A percentile compares a stretch with the other conserved stretches of the same genome.
Evolutionary conservation across 2,888 invertebrate genomes (phyloP).

Genomic region (Morinoia aosen): DNA sequence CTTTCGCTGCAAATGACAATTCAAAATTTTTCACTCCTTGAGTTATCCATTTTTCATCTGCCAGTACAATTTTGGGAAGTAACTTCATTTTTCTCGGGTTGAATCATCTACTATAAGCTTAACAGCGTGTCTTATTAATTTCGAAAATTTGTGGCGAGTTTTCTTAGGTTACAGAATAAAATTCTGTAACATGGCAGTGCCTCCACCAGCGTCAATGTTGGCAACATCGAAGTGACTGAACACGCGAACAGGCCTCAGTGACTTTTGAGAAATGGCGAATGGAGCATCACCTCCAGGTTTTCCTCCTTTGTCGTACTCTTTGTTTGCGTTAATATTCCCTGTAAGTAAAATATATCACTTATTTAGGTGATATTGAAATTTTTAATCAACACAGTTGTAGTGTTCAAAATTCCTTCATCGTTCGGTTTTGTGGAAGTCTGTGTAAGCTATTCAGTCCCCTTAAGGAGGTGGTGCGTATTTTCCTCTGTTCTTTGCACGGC

Average conservation of each 20-base stretch:
- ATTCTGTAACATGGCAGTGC: not conserved
- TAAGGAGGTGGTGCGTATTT: slow-evolving; percentile 3
- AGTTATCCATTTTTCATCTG: not conserved
- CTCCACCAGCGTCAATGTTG: not conserved
- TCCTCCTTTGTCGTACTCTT: not conserved
- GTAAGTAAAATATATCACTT: not conserved
- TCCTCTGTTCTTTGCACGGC: not conserved
- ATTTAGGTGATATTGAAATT: not conserved
- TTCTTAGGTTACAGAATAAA: not conserved
- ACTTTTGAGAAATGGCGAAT: slow-evolving; percentile 26
- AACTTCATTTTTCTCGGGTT: not conserved
- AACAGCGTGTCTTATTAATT: not conserved
- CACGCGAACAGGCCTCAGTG: not conserved
- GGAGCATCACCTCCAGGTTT: not conserved
- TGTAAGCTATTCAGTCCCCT: not conserved
- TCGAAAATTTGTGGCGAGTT: not conserved
- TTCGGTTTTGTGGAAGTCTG: not conserved
- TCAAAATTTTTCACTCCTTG: not conserved
- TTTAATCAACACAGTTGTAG: not conserved
- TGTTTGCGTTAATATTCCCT: slow-evolving; percentile 10
- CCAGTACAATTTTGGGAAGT: not conserved
- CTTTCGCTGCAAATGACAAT: not conserved
- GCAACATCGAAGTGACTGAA: not conserved
- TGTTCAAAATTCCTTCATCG: not conserved
- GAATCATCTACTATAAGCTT: not conserved